phyloP scores from a whole-genome alignment of 2,113 vertebrate species.

The Ptilorrhoa leucosticta region DNA sequence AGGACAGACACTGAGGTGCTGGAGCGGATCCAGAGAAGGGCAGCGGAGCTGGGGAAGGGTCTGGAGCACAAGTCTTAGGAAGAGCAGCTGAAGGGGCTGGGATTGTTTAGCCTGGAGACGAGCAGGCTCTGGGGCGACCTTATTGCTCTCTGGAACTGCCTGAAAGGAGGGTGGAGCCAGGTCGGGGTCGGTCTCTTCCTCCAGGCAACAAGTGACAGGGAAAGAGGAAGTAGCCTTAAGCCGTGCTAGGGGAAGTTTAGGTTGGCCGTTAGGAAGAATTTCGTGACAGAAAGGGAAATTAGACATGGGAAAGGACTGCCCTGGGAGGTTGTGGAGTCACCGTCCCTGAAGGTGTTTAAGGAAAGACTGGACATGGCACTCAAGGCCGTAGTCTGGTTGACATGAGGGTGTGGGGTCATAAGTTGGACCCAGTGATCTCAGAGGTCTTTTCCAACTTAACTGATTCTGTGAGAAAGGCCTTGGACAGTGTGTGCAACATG shows the following conservation, averaged over 20 bases:
- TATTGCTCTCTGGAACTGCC: fast-evolving
- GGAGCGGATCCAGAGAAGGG: neutral
- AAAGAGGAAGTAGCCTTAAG: neutral
- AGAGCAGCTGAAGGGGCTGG: neutral
- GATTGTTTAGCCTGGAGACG: neutral
- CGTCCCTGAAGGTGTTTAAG: neutral
- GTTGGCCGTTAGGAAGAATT: neutral
- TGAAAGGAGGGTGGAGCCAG: neutral
- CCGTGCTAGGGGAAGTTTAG: neutral
- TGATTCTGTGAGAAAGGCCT: neutral
- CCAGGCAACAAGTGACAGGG: neutral
- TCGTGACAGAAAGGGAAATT: neutral
- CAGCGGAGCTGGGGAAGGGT: neutral
- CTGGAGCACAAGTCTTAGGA: neutral
- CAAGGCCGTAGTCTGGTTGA: neutral
- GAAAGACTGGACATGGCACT: neutral
- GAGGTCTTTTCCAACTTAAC: neutral
- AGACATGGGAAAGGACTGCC: no score
- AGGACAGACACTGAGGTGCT: neutral
- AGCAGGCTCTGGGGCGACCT: neutral
- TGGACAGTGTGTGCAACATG: fast-evolving
- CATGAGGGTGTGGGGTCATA: neutral
- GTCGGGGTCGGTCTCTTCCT: no score
- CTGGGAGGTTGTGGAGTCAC: neutral
- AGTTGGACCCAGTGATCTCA: neutral